Percentiles rank a stretch among this genome's conserved stretches.
phyloP scores from a whole-genome alignment of 2,113 vertebrate species.

The Trematocara macrostoma region DNA sequence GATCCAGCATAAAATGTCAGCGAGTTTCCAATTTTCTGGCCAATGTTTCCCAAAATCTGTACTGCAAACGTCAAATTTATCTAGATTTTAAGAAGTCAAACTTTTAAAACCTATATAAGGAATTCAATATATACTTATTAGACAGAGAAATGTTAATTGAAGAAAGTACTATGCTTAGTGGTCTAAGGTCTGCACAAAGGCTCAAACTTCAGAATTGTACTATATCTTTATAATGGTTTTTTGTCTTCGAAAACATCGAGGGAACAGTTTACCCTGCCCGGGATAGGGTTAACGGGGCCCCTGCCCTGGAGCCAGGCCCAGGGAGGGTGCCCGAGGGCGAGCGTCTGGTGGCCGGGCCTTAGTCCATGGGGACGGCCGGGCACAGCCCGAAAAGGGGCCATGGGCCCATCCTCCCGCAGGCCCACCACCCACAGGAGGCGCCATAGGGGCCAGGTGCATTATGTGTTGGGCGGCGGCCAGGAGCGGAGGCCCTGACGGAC shows the following conservation, averaged over 20 bases:
- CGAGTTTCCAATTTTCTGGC: background rate
- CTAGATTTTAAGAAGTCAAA: background rate
- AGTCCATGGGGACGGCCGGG: background rate
- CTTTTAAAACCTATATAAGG: background rate
- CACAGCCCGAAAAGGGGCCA: background rate
- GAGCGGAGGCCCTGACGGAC: rapidly evolving
- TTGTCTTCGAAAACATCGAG: rapidly evolving
- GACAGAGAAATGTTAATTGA: background rate
- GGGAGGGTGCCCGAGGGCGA: background rate
- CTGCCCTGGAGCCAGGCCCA: background rate
- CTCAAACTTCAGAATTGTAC: background rate
- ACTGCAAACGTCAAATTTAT: background rate
- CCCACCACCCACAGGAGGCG: background rate
- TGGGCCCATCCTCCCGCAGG: rapidly evolving
- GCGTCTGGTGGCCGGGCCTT: background rate
- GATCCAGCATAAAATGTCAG: background rate
- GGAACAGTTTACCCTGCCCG: background rate
- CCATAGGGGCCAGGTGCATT: background rate
- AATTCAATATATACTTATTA: background rate
- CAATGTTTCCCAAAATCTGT: background rate
- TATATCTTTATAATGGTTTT: background rate
- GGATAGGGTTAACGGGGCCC: background rate
- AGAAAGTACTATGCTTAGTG: background rate
- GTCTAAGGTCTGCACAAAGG: background rate
- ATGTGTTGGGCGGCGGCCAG: rapidly evolving